These are phyloP conservation scores for Mastomys coucha DNA, from an alignment of 2,113 vertebrate species.

Conservation along the genomic window DNA sequence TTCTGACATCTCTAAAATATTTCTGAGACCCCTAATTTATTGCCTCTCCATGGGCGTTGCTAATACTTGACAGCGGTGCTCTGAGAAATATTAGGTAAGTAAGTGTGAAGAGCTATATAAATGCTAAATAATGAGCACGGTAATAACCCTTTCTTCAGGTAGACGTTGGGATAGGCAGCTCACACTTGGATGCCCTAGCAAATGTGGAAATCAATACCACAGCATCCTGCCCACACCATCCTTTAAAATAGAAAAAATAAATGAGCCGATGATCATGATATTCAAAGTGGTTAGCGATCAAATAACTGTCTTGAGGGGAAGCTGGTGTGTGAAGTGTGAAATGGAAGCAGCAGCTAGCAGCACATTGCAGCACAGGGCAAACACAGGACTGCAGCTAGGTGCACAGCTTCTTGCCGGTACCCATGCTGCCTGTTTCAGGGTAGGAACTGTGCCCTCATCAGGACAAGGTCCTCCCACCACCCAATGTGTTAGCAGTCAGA, in stretches of 20 bases:
- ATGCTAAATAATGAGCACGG: constrained; percentile 73
- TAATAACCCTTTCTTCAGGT: constrained; percentile 72
- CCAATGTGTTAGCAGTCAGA: constrained; percentile 31
- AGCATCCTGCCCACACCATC: constrained; percentile 28
- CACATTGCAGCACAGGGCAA: neutral
- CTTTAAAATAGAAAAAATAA: constrained; percentile 78
- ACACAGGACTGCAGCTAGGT: neutral
- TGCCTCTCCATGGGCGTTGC: neutral
- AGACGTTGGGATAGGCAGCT: constrained; percentile 56
- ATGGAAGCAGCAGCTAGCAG: constrained; percentile 8
- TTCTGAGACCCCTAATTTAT: constrained; percentile 28
- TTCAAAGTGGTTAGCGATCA: constrained; percentile 75
- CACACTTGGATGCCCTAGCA: constrained; percentile 69
- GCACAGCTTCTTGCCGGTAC: neutral
- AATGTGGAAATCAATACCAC: constrained; percentile 67
- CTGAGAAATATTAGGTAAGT: constrained; percentile 66
- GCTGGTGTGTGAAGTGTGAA: constrained; percentile 58
- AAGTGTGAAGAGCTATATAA: constrained; percentile 69
- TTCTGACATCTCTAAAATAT: constrained; percentile 9
- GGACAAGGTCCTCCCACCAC: neutral
- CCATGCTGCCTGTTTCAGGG: fast-evolving
- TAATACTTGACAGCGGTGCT: constrained; percentile 56
- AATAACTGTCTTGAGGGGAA: constrained; percentile 68
- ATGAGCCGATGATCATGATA: constrained; percentile 71
- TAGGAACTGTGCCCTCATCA: neutral